phyloP scores from a whole-genome alignment of 2,797 vertebrate species.

The Molothrus ater region DNA sequence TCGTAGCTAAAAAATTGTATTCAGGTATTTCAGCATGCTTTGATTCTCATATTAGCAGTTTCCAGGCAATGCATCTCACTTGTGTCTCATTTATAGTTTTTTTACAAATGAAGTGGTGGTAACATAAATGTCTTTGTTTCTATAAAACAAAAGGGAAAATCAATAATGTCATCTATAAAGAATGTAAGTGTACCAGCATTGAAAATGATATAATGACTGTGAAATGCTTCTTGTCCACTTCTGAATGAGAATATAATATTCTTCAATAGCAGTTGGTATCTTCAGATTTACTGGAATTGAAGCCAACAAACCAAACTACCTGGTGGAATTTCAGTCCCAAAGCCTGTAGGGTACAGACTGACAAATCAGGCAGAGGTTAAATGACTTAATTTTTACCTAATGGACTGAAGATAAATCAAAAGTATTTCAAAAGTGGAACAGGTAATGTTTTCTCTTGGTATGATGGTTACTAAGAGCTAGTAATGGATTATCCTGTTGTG shows the following conservation, averaged over 20 bases:
- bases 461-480: not conserved
- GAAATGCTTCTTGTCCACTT: not conserved
- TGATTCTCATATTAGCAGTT: not conserved
- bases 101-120: not conserved
- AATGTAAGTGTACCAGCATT: not conserved
- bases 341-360: not conserved
- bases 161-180: not conserved
- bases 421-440: not conserved
- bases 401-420: not conserved
- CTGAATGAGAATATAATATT: not conserved
- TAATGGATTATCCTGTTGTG: not conserved
- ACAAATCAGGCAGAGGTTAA: not conserved
- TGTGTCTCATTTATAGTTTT: not conserved
- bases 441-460: not conserved
- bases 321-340: not conserved
- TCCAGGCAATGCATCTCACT: not conserved
- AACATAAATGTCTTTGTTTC: not conserved
- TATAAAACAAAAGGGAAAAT: slow-evolving; percentile 1
- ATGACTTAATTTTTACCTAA: not conserved
- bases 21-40: slow-evolving; percentile 62
- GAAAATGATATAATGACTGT: not conserved
- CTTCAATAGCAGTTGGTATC: not conserved
- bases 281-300: not conserved
- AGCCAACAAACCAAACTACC: not conserved
- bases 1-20: slow-evolving; percentile 70